phyloP scores from a whole-genome alignment of 2,113 vertebrate species.

The Eolophus roseicapilla region DNA sequence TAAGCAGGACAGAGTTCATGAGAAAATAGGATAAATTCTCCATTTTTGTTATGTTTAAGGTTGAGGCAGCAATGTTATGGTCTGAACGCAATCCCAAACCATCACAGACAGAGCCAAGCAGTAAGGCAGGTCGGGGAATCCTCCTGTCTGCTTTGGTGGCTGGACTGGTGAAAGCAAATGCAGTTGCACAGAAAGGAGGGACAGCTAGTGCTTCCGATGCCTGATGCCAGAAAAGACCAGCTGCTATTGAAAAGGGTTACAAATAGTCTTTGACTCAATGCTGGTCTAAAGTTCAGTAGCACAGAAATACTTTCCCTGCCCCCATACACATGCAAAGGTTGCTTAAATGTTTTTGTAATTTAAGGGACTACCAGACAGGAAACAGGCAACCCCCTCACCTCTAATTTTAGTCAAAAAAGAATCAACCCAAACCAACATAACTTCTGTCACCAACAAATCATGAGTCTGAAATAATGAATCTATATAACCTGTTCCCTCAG shows the following conservation, averaged over 20 bases:
- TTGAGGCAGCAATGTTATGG: neutral
- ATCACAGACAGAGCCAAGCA: neutral
- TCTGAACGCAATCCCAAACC: neutral
- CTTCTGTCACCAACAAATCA: neutral
- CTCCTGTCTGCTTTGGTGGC: neutral
- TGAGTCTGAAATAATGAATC: rapidly evolving
- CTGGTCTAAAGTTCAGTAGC: slow-evolving; percentile 27
- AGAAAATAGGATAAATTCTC: neutral
- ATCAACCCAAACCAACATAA: rapidly evolving
- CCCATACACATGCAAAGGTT: neutral
- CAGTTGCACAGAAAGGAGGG: neutral
- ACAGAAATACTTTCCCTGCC: neutral
- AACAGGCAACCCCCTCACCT: neutral
- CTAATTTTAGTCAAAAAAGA: neutral
- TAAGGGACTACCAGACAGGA: neutral
- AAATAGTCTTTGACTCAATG: neutral
- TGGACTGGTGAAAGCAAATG: neutral
- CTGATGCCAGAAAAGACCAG: neutral
- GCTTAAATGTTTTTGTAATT: neutral
- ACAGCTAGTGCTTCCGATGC: neutral
- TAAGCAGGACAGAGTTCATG: neutral
- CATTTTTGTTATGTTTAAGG: neutral
- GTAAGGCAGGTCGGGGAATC: neutral
- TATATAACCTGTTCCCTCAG: neutral
- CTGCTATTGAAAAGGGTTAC: neutral